Base-by-base conservation (phyloP, 2,888 invertebrate genomes). In the Platycheirus albimanus region DNA sequence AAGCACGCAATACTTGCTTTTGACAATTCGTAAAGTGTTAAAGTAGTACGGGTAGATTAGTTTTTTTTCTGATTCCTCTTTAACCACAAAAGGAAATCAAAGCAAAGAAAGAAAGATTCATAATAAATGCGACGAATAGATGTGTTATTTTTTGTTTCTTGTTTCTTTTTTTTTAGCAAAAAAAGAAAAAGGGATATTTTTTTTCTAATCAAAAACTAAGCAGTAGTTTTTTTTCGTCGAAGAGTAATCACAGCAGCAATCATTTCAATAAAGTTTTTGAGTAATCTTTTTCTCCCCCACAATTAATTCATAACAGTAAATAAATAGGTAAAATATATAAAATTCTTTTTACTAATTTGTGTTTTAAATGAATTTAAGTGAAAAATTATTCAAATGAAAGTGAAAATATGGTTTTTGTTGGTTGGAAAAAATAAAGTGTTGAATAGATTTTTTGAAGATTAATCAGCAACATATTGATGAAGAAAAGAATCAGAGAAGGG, bases 201-300 rank as follows among this genome's bases (percentile, higher is more conserved):
- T 72, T 70, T 74, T 78, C 72, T 78, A 78, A 83, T 67, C 77
- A 83, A 77, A 80, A 77, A 58, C 49, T 13, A 76, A 76, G 67
- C 64, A 83, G 83, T 74, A 81, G 81, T 83, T 72, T 83, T 83
- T 81, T 83, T 78, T 79, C 63, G 51, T 83, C 67, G 63, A 74
- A 78, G 67, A 83, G 74, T 58, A 74, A 83, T 72, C 77, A 69
- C 83, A 83, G 45, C 61, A 61, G 61, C 30, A 45, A 61, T 61
- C 45, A 51, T 41, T 56, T 58, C 58, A 72, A 66, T 64, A 74
- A 80, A 66, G n/a, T 74, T 74, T 49, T 10, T 43, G 74, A 63
- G 52, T 45, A 38, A 52, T 52, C 43, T 64, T 63, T 45, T 66
- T 70, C 51, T 70, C 75, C 33, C 74, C 74, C 74, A 47, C 79